Base-by-base conservation (phyloP, 2,888 invertebrate genomes). In the Lepidochrysops patricia region DNA sequence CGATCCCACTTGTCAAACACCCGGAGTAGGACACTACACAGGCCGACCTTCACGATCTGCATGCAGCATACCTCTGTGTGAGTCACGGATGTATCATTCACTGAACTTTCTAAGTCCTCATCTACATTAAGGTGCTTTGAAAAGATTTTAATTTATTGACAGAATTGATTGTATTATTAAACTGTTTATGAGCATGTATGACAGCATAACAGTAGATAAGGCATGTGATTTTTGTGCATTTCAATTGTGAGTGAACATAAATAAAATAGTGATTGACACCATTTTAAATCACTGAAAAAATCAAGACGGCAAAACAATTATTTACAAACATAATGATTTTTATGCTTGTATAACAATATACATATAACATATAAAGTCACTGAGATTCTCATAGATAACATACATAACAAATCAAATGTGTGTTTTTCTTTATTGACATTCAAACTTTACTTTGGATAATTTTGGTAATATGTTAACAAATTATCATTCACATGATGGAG, bases 1-100 rank as follows among this genome's bases (percentile, higher is more conserved):
- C 91, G 90, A 65, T 92, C 92, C 92, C 92, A 92, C 43, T 91
- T 84, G 74, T 92, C 92, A 80, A 92, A 91, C 70, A 92, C 88
- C 66, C 91, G 84, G 75, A 92, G 86, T 62, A 92, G 77, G 67
- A 90, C 82, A 72, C 84, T 82, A 70, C 91, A 86, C 68, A 92
- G 85, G 66, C 91, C 91, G 70, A 89, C 88, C 84, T 92, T 92
- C 71, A 91, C 90, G 73, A 92, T 90, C 82, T 91, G 91, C 77
- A 89, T 89, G 81, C 92, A 92, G 86, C 91, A 92, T 72, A 90
- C 82, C 82, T 90, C 92, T 92, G 86, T 80, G 77, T 85, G 80
- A 85, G 84, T 85, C 82, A 84, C 73, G 77, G 65, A 84, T 75
- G 72, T 75, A 75, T 84, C 76, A 83, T 69, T 76, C 72, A 76